These are phyloP conservation scores for Physella acuta DNA, from an alignment of 1,140 invertebrate genomes.

Conservation along the genomic window DNA sequence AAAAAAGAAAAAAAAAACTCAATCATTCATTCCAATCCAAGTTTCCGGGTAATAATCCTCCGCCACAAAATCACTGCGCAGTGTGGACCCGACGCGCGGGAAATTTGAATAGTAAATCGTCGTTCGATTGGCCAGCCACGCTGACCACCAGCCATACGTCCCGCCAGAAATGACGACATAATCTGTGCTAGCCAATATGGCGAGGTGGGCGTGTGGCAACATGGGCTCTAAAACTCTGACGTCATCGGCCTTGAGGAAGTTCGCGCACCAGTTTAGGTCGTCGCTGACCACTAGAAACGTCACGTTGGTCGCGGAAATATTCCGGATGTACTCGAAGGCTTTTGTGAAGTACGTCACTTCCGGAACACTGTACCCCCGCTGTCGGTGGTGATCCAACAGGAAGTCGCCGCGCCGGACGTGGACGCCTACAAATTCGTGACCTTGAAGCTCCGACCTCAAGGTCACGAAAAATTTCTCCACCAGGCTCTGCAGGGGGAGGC, in stretches of 20 bases:
- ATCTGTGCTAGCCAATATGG: constrained; percentile 39
- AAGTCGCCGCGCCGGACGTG: constrained; percentile 43
- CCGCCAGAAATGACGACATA: constrained; percentile 48
- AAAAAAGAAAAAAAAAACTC: not conserved
- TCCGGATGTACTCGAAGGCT: constrained; percentile 34
- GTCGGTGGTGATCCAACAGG: not conserved
- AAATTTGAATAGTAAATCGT: constrained; percentile 43
- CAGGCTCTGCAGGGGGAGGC: constrained; percentile 14
- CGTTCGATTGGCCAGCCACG: constrained; percentile 42
- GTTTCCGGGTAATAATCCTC: constrained; percentile 34
- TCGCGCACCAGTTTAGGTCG: constrained; percentile 37
- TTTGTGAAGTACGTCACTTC: constrained; percentile 31
- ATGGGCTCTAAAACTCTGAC: constrained; percentile 27
- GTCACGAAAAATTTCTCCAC: constrained; percentile 20
- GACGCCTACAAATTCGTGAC: constrained; percentile 32
- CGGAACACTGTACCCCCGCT: constrained; percentile 33
- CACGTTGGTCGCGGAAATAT: constrained; percentile 19
- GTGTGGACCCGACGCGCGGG: constrained; percentile 23
- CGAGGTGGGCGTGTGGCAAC: constrained; percentile 45
- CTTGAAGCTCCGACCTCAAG: not conserved
- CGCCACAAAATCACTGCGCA: constrained; percentile 25
- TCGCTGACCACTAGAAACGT: constrained; percentile 44
- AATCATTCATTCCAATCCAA: constrained; percentile 30
- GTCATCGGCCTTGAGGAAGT: constrained; percentile 25
- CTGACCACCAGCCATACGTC: constrained; percentile 52